Evolutionary conservation across 2,888 invertebrate species (phyloP).

Genomic region (Theristus sp.): DNA sequence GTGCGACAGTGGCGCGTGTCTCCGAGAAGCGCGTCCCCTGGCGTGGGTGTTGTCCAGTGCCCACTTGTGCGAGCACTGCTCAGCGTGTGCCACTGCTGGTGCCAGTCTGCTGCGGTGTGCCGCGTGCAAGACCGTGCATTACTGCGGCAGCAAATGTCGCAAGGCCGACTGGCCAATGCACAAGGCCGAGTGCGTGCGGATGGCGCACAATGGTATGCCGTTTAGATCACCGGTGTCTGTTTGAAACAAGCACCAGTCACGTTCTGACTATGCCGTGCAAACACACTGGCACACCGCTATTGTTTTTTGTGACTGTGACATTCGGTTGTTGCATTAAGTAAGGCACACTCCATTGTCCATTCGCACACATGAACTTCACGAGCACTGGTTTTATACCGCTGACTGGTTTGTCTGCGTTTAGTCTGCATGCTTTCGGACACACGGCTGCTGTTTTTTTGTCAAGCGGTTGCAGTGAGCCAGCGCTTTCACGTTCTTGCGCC

Average conservation of each 20-base stretch:
- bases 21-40: background rate
- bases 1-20: too few relatives aligned
- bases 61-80: background rate
- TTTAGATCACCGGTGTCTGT: background rate
- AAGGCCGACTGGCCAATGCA: background rate
- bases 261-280: too few relatives aligned
- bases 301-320: too few relatives aligned
- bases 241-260: background rate
- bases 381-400: too few relatives aligned
- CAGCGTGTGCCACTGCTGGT: background rate
- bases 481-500: too few relatives aligned
- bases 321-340: background rate
- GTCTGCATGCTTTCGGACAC: too few relatives aligned
- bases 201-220: background rate
- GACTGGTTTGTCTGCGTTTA: too few relatives aligned
- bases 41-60: background rate
- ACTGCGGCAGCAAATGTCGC: background rate
- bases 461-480: too few relatives aligned
- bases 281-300: too few relatives aligned
- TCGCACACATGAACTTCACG: too few relatives aligned
- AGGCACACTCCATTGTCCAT: too few relatives aligned
- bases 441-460: too few relatives aligned
- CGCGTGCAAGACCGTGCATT: background rate
- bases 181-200: background rate
- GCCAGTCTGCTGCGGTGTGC: background rate